These are phyloP conservation scores for Opisthograptis luteolata DNA, from an alignment of 2,888 invertebrate species.

Conservation along the genomic window DNA sequence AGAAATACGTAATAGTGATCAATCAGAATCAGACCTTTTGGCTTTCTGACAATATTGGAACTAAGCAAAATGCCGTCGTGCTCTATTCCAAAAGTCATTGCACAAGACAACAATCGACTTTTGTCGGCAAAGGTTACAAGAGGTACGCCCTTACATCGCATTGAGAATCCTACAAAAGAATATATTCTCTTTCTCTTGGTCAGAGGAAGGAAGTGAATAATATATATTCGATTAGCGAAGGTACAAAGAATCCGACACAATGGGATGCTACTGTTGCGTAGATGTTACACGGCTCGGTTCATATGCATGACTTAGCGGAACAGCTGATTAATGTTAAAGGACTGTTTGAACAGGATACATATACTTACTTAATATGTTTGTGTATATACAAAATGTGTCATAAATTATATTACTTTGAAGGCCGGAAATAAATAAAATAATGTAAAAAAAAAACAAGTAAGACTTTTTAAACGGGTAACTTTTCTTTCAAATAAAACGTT, in stretches of 20 bases:
- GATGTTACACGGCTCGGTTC: slow-evolving; percentile 30
- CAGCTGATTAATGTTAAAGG: slow-evolving; percentile 21
- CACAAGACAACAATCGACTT: slow-evolving; percentile 38
- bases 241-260: slow-evolving; percentile 53
- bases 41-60: background rate
- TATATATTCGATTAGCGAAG: slow-evolving; percentile 69
- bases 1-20: background rate
- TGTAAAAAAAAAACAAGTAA: too few species aligned
- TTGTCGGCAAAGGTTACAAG: slow-evolving; percentile 51
- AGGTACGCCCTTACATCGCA: slow-evolving; percentile 50
- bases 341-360: slow-evolving; percentile 34
- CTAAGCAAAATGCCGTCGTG: background rate
- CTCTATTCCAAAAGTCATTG: slow-evolving; percentile 19
- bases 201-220: slow-evolving; percentile 71
- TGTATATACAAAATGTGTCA: too few species aligned
- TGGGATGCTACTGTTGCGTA: slow-evolving; percentile 51
- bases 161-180: slow-evolving; percentile 36
- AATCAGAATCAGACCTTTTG: too few species aligned
- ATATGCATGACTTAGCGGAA: slow-evolving; percentile 41
- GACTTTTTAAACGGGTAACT: too few species aligned
- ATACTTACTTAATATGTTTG: slow-evolving; percentile 7
- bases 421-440: too few species aligned
- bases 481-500: background rate
- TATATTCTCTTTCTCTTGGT: slow-evolving; percentile 48
- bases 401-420: too few species aligned